These are phyloP conservation scores for Otocyon megalotis DNA, from an alignment of 2,113 vertebrate species.

Conservation along the genomic window DNA sequence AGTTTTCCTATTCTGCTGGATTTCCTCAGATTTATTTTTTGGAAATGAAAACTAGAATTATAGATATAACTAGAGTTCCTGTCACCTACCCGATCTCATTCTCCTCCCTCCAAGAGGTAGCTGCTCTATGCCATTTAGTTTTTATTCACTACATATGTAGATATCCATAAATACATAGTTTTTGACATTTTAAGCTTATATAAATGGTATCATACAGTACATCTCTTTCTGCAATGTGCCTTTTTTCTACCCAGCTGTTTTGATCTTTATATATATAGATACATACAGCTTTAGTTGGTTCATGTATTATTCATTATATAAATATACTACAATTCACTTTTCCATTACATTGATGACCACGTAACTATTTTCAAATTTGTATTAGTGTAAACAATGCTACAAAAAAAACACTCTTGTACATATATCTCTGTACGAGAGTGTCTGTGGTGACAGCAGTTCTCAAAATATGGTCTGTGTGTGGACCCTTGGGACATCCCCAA, in stretches of 20 bases:
- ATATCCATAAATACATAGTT: background rate
- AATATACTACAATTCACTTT: background rate
- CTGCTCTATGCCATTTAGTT: background rate
- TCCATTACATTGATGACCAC: background rate
- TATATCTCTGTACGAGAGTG: background rate
- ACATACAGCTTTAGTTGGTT: background rate
- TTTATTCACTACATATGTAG: background rate
- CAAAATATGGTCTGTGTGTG: background rate
- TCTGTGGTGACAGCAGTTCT: background rate
- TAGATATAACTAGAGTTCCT: background rate
- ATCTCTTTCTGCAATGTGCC: background rate
- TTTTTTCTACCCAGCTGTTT: background rate
- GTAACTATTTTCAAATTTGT: background rate
- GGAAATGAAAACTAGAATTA: constrained; percentile 31
- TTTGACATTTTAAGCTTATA: background rate
- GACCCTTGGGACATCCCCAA: background rate
- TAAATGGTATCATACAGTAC: background rate
- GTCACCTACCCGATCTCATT: background rate
- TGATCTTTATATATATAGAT: background rate
- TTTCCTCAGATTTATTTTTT: background rate
- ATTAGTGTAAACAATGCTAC: background rate
- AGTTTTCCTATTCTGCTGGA: background rate
- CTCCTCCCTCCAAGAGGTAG: background rate
- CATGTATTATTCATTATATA: background rate
- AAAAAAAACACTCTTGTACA: background rate